Conservation (phyloP, 1,140 invertebrate genomes). For the Centruroides sculpturatus region DNA sequence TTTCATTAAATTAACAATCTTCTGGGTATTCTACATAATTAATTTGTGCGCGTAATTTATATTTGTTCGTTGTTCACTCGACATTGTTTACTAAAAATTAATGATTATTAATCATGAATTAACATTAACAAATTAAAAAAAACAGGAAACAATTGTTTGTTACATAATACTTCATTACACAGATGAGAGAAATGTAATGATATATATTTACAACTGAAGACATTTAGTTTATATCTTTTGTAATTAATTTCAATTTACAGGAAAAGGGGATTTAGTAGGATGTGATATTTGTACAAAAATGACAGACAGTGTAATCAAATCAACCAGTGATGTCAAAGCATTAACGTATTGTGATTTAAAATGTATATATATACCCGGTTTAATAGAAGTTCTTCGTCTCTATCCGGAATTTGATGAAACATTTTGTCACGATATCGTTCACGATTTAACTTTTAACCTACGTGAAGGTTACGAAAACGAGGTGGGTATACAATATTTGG, state of each 20-base stretch:
- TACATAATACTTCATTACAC: no score
- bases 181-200: no score
- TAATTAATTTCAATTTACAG: constrained; percentile 34
- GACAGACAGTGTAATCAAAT: constrained; percentile 70
- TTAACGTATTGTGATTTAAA: constrained; percentile 92
- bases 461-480: constrained; percentile 81
- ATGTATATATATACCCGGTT: constrained; percentile 75
- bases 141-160: no score
- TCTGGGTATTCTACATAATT: no score
- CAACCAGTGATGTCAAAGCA: constrained; percentile 84
- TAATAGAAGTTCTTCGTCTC: constrained; percentile 73
- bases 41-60: no score
- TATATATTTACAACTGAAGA: neutral
- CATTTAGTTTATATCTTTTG: neutral
- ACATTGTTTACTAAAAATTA: no score
- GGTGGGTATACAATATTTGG: neutral
- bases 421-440: constrained; percentile 84
- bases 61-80: no score
- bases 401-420: constrained; percentile 86
- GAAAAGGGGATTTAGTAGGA: constrained; percentile 91
- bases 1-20: no score
- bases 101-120: no score
- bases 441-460: constrained; percentile 89
- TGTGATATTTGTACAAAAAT: constrained; percentile 55
- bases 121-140: no score